phyloP scores from a whole-genome alignment of 2,888 invertebrate species.

The Drosophila vallismaia region DNA sequence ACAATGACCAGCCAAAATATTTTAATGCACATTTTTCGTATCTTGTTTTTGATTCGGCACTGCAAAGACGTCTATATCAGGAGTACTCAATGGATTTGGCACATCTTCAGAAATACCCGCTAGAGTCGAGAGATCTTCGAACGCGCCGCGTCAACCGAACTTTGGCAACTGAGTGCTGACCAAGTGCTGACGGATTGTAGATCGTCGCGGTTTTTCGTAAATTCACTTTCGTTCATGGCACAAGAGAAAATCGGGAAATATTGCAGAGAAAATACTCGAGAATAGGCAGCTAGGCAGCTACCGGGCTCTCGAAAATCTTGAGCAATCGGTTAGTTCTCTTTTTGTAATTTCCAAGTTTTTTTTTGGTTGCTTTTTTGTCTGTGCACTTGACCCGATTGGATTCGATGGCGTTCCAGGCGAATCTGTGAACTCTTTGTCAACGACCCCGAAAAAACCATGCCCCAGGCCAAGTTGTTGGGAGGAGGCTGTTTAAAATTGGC shows the following conservation, averaged over 20 bases:
- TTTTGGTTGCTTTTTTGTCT: conserved; percentile 1
- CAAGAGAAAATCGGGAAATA: neutral
- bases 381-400: conserved; percentile 47
- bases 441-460: conserved; percentile 50
- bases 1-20: conserved; percentile 38
- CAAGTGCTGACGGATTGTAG: conserved; percentile 63
- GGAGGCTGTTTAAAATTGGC: conserved; percentile 40
- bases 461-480: conserved; percentile 32
- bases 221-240: conserved; percentile 47
- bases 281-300: conserved; percentile 1
- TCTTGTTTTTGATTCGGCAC: neutral
- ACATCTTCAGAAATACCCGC: conserved; percentile 35
- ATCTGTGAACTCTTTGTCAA: conserved; percentile 45
- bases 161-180: conserved; percentile 54
- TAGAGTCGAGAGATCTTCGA: conserved; percentile 29
- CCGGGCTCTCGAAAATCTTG: conserved; percentile 18
- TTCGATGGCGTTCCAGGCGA: conserved; percentile 15
- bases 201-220: conserved; percentile 42
- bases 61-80: neutral
- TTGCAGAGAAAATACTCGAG: conserved; percentile 16
- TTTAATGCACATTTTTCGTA: conserved; percentile 48
- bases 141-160: conserved; percentile 62
- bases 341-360: conserved; percentile 1
- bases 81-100: conserved; percentile 15
- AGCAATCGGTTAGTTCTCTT: conserved; percentile 17